Base-by-base conservation (phyloP, 2,797 vertebrate genomes). In the Mallotus villosus region DNA sequence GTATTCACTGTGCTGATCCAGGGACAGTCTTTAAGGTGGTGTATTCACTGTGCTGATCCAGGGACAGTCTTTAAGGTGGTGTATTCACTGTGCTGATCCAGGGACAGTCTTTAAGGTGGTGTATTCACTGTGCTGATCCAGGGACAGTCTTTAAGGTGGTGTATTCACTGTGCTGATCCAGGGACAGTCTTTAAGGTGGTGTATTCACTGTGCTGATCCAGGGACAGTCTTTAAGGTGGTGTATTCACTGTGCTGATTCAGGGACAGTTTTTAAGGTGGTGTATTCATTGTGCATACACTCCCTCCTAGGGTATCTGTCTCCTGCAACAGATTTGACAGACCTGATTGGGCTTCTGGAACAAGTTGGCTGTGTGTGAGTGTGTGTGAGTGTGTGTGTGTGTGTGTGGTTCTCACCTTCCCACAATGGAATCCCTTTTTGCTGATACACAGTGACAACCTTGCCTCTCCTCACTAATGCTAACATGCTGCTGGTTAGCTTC, bases 401-500 rank as follows among this genome's bases (percentile, higher is more conserved):
- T 69, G 21, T 16, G 62, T 64, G 70, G 25, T 21, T 21, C 59
- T 27, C 73, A 75, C 74, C 72, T 74, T 41, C 5, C 37, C 6
- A 25, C 25, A 49, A 49, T 4, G 17, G 34, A 21, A 14, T 71
- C 68, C 69, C 51, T 75, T 80, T 78, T 75, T 72, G 34, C 83
- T 86, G 80, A 74, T 81, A 77, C 68, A 71, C 81, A 69, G 82
- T 81, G 86, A 85, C 84, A 84, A 74, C 53, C 77, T 85, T 63
- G 74, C 72, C 74, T 82, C 68, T 80, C 60, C 75, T 76, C 68
- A 8, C 82, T 83, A 82, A 89, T 80, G 81, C 83, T 87, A 86
- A 85, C 80, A 78, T 72, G 62, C 75, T 70, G 86, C 82, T 74
- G 82, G 75, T 88, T 85, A 83, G 83, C 86, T 84, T 81, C 83